Base-by-base conservation (phyloP, 2,888 invertebrate genomes). In the Seira sanloemensis region DNA sequence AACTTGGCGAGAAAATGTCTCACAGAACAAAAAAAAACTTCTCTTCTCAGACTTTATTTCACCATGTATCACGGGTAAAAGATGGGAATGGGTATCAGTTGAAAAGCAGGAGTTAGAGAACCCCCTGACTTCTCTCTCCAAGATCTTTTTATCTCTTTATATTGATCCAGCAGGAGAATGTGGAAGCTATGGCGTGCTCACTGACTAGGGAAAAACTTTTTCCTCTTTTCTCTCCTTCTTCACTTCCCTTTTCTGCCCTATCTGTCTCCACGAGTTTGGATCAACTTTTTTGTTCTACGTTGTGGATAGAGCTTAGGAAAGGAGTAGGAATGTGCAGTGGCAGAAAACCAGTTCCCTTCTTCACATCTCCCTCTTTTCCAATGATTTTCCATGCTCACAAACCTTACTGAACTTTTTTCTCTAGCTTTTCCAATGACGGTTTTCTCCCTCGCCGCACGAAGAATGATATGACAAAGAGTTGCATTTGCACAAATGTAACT, bases 151-250 rank as follows among this genome's bases (percentile, higher is more conserved):
- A 7, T 37, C 12, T 37, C 37, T n/a, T n/a, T n/a, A 21, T 71
- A 71, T 71, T 71, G 71, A 71, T 71, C 71, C 50, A 71, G 71
- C 50, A 50, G 24, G 21, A 68, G 26, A 25, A 71, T 37, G 37
- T 37, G 37, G 37, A 37, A 37, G 37, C 37, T 12, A 37, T 50
- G 26, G 5, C n/a, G 68, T 16, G 27, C n/a, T 7, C 4, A 16
- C n/a, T 27, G 68, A 19, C 2, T 7, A 68, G 2, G 12, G 12
- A 46, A 18, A 71, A 18, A 23, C 27, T 16, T 50, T 50, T 71
- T 71, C 24, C 23, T 46, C 50, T 71, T 71, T 71, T 71, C 69
- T 71, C 21, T 21, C 37, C 37, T 37, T 71, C 66, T 19, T 25
- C 27, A 37, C 69, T 26, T 4, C 69, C 37, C 65, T 21, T 2